Percentiles rank a stretch among this genome's conserved stretches.
Conservation (phyloP, 2,797 vertebrate genomes). For the Falco concolor region DNA sequence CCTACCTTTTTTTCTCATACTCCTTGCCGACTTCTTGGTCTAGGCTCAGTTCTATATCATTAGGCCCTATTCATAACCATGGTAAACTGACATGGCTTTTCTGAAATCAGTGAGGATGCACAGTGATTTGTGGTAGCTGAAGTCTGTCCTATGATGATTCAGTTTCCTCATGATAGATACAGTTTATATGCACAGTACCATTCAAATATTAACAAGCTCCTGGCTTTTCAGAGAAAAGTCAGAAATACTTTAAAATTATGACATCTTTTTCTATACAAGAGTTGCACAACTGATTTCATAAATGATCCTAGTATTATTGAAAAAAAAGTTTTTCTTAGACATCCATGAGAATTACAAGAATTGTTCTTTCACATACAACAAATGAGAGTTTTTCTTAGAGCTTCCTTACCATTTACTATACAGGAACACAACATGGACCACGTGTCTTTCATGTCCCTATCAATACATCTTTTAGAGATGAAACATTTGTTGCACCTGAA, state of each 20-base stretch:
- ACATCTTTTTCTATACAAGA: not conserved
- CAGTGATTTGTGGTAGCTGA: not conserved
- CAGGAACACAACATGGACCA: not conserved
- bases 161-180: not conserved
- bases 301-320: not conserved
- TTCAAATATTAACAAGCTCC: not conserved
- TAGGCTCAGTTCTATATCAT: not conserved
- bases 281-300: not conserved
- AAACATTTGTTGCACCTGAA: not conserved
- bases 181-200: not conserved
- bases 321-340: not conserved
- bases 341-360: not conserved
- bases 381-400: not conserved
- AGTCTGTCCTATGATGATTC: not conserved
- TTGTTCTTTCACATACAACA: not conserved
- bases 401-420: not conserved
- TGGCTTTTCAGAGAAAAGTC: not conserved
- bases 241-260: not conserved
- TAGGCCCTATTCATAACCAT: not conserved
- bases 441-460: not conserved
- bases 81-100: not conserved
- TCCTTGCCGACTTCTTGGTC: not conserved
- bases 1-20: not conserved
- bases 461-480: not conserved
- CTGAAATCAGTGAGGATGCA: not conserved